Base-by-base conservation (phyloP, 2,888 invertebrate species). In the Drosophila mettleri region DNA sequence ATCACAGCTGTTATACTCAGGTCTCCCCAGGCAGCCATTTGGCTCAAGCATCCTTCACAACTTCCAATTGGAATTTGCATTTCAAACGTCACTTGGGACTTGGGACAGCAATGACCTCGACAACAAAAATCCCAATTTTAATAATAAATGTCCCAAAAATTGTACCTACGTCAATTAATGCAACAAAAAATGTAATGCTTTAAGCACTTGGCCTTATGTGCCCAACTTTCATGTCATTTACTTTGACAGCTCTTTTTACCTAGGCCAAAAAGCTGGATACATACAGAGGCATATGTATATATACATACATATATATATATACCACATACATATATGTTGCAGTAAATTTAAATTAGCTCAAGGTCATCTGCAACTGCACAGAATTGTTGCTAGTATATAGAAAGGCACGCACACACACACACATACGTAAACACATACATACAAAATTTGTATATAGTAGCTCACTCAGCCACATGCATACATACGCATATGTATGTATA, bases 291-390 rank as follows among this genome's bases (percentile, higher is more conserved):
- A 20, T 4, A 20, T 20, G 62, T 49, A 41, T 49, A 36, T 62
- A 49, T 57, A 55, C 45, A 36, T 39, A 53, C 57, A 39, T 53
- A 51, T 24, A 46, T 36, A 33, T n/a, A 61, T 24, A 27, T 68
- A 62, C 39, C 20, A 24, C n/a, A 36, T 33, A n/a, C n/a, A 12
- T 46, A 14, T 54, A 24, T 54, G 16, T 20, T 67, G 69, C 68
- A 60, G 69, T 64, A 57, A 65, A 58, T 39, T 36, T 55, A 80
- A 80, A 83, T 54, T 83, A 77, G 80, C 68, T 80, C 86, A 86
- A 80, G 86, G 86, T 86, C 74, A 54, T 41, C 34, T 63, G 48
- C 33, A 62, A 16, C 8, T 36, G 51, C 51, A 36, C 36, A 24
- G 22, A 51, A 54, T 55, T 34, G 45, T 16, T 39, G 31, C 46